Evolutionary conservation across 2,888 invertebrate species (phyloP).

Genomic region (Morinoia aosen): DNA sequence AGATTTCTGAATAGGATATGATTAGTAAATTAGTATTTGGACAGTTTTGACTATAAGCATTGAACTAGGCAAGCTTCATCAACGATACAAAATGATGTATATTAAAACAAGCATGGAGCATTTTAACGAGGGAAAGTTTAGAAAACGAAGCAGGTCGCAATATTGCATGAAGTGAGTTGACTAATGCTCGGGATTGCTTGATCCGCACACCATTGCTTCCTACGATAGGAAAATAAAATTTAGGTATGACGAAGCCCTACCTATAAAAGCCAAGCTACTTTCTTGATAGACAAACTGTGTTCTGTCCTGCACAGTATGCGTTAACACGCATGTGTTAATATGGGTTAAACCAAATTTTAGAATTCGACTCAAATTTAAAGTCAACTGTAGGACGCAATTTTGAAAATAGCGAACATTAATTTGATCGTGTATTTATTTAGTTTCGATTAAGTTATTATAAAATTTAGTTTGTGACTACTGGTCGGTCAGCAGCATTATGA

Average conservation of each 20-base stretch:
- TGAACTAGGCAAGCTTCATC: not conserved
- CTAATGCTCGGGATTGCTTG: not conserved
- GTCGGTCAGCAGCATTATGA: too few species aligned
- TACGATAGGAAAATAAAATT: not conserved
- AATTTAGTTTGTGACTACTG: too few species aligned
- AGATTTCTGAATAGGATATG: not conserved
- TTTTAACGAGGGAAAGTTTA: not conserved
- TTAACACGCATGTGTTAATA: too few species aligned
- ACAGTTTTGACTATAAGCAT: not conserved
- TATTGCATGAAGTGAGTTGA: too few species aligned
- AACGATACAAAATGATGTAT: not conserved
- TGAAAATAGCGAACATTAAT: too few species aligned
- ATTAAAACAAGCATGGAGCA: not conserved
- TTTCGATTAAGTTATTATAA: too few species aligned
- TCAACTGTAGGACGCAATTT: too few species aligned
- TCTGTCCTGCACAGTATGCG: not conserved
- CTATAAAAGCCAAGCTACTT: not conserved
- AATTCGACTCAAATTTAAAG: too few species aligned
- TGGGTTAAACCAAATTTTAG: too few species aligned
- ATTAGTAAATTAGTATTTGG: not conserved
- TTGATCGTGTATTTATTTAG: too few species aligned
- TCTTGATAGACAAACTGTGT: not conserved
- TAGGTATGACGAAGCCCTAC: not conserved
- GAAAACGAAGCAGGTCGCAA: not conserved
- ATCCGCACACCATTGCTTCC: not conserved